Conservation (phyloP, 1,140 invertebrate genomes). For the Drosophila lacertosa region DNA sequence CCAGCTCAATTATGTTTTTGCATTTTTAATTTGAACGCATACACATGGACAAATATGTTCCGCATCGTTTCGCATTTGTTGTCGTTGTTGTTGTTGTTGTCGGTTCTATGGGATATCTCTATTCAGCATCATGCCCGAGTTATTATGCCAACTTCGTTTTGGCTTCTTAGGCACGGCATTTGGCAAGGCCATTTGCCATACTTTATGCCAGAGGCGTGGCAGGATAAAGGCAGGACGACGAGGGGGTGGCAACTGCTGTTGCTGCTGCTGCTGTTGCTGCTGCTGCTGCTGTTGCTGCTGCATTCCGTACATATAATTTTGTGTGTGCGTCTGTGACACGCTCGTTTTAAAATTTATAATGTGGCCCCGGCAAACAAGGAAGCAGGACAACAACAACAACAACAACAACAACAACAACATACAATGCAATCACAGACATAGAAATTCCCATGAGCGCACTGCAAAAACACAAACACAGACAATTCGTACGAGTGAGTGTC, state of each 20-base stretch:
- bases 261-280: too few species aligned
- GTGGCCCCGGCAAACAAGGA: constrained; percentile 49
- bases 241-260: too few species aligned
- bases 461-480: too few species aligned
- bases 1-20: constrained; percentile 4
- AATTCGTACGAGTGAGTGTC: background rate
- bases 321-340: constrained; percentile 51
- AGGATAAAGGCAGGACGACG: too few species aligned
- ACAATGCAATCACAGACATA: constrained; percentile 79
- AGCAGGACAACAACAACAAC: constrained; percentile 44
- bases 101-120: constrained; percentile 53
- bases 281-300: constrained; percentile 7
- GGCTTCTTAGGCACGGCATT: constrained; percentile 76
- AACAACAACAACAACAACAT: constrained; percentile 56
- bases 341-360: constrained; percentile 82
- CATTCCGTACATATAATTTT: constrained; percentile 67
- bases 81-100: constrained; percentile 10
- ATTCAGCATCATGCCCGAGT: constrained; percentile 68
- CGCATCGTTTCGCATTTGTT: constrained; percentile 35
- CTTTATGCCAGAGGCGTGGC: constrained; percentile 35
- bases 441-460: constrained; percentile 67
- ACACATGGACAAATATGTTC: constrained; percentile 36
- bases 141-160: constrained; percentile 79
- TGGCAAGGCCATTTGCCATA: constrained; percentile 77
- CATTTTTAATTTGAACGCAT: constrained; percentile 37